Base-by-base conservation (phyloP, 2,113 vertebrate species). In the Laterallus jamaicensis region DNA sequence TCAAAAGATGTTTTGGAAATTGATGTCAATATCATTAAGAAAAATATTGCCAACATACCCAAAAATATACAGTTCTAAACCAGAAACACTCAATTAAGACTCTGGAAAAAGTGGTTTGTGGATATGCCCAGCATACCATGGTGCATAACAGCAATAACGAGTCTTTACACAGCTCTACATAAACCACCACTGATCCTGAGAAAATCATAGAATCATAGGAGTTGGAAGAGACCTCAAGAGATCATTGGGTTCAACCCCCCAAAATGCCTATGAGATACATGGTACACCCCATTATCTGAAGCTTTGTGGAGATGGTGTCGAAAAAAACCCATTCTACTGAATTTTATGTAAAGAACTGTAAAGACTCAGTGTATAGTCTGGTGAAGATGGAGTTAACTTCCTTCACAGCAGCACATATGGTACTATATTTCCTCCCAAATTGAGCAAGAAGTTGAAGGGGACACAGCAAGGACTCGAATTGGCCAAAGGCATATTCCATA, bases 351-450 rank as follows among this genome's bases (percentile, higher is more conserved):
- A 59, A 39, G 64, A 55, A 24, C 31, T 86, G 11, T 31, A 55
- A 69, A 86, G 63, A 49, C 22, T 49, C 4, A 0, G 8, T 47
- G 29, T 66, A 28, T 28, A 35, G 10, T 71, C 32, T 76, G 58
- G 24, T 32, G 52, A 71, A 28, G 44, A 56, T 52, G 28, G 25
- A 76, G 20, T n/a, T 80, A 76, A 66, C 15, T 55, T 75, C 31
- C 17, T 86, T 86, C 47, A 10, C 5, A 42, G 47, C 62, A 75
- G 69, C 44, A 31, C 26, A 59, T 9, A 11, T 21, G 28, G 39
- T 35, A 14, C n/a, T 52, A 39, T 29, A 40, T 31, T 82, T 74
- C 2, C 15, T 9, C 2, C 6, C 2, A 25, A 9, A 7, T 0
- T 66, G 39, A 88, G 44, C 42, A 70, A 67, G 56, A 76, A 64